These are phyloP conservation scores for Gastrophysa polygoni DNA, from an alignment of 2,888 invertebrate genomes.

Conservation along the genomic window DNA sequence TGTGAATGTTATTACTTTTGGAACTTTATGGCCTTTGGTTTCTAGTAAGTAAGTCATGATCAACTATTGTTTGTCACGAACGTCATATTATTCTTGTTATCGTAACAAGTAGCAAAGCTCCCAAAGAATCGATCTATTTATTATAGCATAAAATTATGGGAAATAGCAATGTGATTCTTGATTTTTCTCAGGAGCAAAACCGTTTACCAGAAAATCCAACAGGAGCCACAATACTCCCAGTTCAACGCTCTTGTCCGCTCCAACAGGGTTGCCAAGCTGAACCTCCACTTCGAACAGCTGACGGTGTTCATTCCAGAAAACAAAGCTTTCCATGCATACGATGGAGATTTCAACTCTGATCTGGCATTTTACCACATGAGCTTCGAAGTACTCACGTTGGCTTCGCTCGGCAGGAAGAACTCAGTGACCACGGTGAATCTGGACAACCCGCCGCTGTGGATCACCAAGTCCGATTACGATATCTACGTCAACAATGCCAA, in stretches of 20 bases:
- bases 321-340: slow-evolving; percentile 74
- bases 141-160: no score
- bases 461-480: slow-evolving; percentile 72
- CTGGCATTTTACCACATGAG: slow-evolving; percentile 56
- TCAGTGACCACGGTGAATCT: slow-evolving; percentile 67
- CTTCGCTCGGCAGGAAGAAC: slow-evolving; percentile 59
- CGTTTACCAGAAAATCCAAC: slow-evolving; percentile 47
- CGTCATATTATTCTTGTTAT: no score
- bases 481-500: slow-evolving; percentile 87
- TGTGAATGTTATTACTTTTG: no score
- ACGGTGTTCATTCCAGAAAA: slow-evolving; percentile 89
- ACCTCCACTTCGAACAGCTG: slow-evolving; percentile 73
- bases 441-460: slow-evolving; percentile 85
- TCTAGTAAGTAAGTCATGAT: no score
- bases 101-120: no score
- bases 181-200: slow-evolving; percentile 31
- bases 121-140: no score
- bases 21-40: no score
- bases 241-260: slow-evolving; percentile 75
- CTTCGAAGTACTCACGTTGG: slow-evolving; percentile 66
- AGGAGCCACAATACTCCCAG: slow-evolving; percentile 61
- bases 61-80: no score
- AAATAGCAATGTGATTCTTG: no score
- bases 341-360: slow-evolving; percentile 63
- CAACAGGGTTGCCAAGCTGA: slow-evolving; percentile 69